These are phyloP conservation scores for Rotaria sp. DNA, from an alignment of 2,888 invertebrate genomes.

Conservation along the genomic window DNA sequence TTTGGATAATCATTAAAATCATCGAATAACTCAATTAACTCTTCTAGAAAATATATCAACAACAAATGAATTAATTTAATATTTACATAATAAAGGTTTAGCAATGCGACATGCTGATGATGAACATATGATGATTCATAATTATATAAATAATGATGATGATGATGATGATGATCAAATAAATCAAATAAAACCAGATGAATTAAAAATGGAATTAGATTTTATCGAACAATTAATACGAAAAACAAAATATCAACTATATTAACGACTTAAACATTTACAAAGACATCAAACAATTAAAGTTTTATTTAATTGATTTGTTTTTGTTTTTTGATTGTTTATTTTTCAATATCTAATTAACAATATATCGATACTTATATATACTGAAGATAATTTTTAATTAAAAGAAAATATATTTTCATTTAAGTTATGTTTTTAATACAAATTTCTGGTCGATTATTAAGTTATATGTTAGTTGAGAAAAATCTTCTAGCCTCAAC, in stretches of 20 bases:
- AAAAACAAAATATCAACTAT: not conserved
- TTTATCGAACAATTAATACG: not conserved
- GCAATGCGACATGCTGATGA: not conserved
- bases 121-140: not conserved
- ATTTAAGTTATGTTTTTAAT: no score
- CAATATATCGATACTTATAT: no score
- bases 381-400: no score
- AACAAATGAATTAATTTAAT: not conserved
- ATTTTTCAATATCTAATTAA: no score
- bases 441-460: no score
- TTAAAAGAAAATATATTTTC: no score
- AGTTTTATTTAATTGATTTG: not conserved
- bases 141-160: not conserved
- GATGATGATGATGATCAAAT: not conserved
- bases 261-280: not conserved
- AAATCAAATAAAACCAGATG: not conserved
- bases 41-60: not conserved
- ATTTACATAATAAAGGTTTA: not conserved
- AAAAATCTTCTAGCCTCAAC: no score
- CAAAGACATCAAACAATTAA: not conserved
- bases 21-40: not conserved
- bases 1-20: conserved; percentile 2
- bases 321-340: no score
- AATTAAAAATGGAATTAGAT: not conserved
- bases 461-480: no score